Evolutionary conservation across 2,113 vertebrate species (phyloP).

Genomic region (Sialia sialis): DNA sequence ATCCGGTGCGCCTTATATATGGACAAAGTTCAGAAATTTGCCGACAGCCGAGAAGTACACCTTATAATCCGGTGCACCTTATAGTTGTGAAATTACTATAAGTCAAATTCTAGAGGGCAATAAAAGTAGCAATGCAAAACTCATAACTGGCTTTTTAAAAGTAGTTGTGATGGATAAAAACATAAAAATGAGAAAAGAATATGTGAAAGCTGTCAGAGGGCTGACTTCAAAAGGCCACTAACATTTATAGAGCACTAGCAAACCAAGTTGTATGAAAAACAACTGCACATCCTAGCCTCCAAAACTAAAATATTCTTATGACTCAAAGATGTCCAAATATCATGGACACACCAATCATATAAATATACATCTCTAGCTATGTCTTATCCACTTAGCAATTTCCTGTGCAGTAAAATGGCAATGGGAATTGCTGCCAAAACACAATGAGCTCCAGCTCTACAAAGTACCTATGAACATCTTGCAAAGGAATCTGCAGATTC

Average conservation of each 20-base stretch:
- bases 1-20: no score
- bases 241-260: neutral
- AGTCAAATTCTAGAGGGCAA: neutral
- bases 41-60: no score
- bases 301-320: neutral
- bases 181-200: neutral
- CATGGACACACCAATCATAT: neutral
- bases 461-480: neutral
- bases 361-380: neutral
- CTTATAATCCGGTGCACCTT: no score
- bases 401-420: neutral
- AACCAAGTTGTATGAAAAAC: neutral
- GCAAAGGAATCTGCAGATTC: neutral
- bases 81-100: no score
- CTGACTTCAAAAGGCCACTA: neutral
- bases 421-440: neutral
- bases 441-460: neutral
- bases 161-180: neutral
- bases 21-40: no score
- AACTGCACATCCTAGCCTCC: neutral
- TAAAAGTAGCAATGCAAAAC: neutral
- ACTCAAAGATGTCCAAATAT: neutral
- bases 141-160: neutral
- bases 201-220: neutral
- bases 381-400: neutral